A percentile compares a stretch with the other conserved stretches of the same genome.
These are phyloP conservation scores for Tenebrosternarchus preto DNA, from an alignment of 2,113 vertebrate genomes.

Conservation along the genomic window DNA sequence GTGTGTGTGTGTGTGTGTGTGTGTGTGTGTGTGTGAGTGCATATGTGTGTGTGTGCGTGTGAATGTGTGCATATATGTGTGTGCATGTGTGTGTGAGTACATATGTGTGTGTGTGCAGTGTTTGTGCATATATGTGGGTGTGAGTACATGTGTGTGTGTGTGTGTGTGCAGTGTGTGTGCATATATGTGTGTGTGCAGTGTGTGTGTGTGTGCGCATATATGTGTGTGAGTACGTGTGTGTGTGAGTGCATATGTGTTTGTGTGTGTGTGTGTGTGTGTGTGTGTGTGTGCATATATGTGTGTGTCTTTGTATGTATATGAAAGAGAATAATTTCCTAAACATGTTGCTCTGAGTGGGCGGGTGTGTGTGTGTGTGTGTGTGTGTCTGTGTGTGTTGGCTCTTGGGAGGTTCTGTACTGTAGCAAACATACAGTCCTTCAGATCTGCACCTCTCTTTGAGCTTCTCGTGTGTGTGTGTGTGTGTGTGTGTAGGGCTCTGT, in stretches of 20 bases:
- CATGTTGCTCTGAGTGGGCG: too few species aligned
- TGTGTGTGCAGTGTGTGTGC: too few species aligned
- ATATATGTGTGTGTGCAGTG: conserved; percentile 52
- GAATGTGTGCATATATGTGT: too few species aligned
- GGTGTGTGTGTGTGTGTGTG: too few species aligned
- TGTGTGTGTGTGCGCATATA: conserved; percentile 33
- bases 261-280: too few species aligned
- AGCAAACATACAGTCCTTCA: too few species aligned
- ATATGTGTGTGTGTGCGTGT: conserved; percentile 14
- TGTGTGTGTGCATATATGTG: background rate
- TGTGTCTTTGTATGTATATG: conserved; percentile 34
- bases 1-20: conserved; percentile 42
- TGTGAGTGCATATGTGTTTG: background rate
- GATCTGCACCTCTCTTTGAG: too few species aligned
- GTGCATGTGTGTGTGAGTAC: too few species aligned
- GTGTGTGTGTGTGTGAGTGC: conserved; percentile 33
- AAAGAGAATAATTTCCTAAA: too few species aligned
- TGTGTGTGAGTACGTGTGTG: background rate
- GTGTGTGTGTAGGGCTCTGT: background rate
- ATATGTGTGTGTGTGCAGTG: background rate
- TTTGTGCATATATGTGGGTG: conserved; percentile 39
- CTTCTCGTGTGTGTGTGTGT: conserved; percentile 5
- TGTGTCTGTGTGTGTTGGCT: too few species aligned
- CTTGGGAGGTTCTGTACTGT: too few species aligned
- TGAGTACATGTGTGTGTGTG: background rate